Conservation (phyloP, 2,797 vertebrate genomes). For the Anguilla marmorata region DNA sequence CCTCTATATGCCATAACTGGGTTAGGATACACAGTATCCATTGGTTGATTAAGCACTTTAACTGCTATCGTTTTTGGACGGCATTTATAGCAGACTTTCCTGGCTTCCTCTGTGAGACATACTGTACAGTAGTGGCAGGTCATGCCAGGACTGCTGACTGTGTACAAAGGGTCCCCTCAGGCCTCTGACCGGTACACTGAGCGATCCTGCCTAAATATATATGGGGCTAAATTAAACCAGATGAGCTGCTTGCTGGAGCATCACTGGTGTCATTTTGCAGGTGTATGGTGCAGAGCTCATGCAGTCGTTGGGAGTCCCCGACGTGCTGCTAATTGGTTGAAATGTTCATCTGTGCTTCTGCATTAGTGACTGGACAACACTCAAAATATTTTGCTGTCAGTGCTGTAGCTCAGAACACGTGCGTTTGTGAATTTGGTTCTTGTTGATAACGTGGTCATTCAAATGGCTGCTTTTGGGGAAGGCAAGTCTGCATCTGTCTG, state of each 20-base stretch:
- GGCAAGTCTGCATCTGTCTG: neutral
- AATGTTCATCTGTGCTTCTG: neutral
- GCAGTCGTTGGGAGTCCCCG: neutral
- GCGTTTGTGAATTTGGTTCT: neutral
- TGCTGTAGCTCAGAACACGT: neutral
- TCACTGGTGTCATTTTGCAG: neutral
- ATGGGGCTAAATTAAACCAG: neutral
- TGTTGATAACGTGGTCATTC: neutral
- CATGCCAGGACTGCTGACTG: constrained; percentile 11
- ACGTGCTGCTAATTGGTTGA: neutral
- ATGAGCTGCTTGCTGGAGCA: neutral
- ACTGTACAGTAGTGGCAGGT: constrained; percentile 28
- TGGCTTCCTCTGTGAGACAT: constrained; percentile 34
- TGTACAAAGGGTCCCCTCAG: neutral
- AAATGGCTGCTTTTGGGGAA: neutral
- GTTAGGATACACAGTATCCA: neutral
- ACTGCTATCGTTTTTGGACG: neutral
- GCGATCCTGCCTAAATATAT: neutral
- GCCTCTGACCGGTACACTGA: neutral
- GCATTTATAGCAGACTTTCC: constrained; percentile 33
- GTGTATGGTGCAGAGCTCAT: neutral
- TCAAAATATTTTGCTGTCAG: neutral
- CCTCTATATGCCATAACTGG: neutral
- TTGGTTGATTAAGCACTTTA: neutral
- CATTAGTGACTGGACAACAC: neutral